Evolutionary conservation across 2,113 vertebrate genomes (phyloP), one percentile per base, ranked within the genome.

Genomic region (Galeopterus variegatus): DNA sequence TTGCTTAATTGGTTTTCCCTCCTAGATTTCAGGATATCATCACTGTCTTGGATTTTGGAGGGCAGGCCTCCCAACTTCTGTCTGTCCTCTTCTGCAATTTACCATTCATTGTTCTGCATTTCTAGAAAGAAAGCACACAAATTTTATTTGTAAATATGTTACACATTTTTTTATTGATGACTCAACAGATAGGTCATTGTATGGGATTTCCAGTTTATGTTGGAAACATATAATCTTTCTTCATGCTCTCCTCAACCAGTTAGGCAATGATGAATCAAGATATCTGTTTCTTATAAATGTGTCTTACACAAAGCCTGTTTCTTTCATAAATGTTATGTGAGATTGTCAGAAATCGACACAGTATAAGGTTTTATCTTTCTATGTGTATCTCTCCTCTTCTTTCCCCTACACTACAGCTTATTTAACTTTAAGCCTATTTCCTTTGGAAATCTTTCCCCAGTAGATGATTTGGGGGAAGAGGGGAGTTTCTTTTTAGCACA

Each of bases 141-240:
- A 93, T 96, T 98, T 98, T 98, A 97, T 97, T 98, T 96, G 97
- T 96, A 97, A 96, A 92, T 98, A 96, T 95, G 75, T 97, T 97
- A 93, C 97, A 94, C 97, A 97, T 98, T 98, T 98, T 97, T 98
- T 97, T 97, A 31, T 48, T 97, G 87, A 24, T 99, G 98, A 99
- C 98, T 99, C 98, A 99, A 92, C 91, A 50, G 86, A 95, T 90
- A 97, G 98, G 97, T 98, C 98, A 98, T 86, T 93, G 95, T 90
- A 89, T 93, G 98, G 98, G 98, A 97, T 99, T 98, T 98, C 98
- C 98, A 98, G 89, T 98, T 98, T 94, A 95, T 97, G 94, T 98
- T 98, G 98, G 98, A 98, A 95, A 97, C 98, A 96, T 95, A 97
- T 95, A 94, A 80, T 93, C 96, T 98, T 98, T 98, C 95, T 98